Base-by-base conservation (phyloP, 2,113 vertebrate genomes). In the Takifugu flavidus region DNA sequence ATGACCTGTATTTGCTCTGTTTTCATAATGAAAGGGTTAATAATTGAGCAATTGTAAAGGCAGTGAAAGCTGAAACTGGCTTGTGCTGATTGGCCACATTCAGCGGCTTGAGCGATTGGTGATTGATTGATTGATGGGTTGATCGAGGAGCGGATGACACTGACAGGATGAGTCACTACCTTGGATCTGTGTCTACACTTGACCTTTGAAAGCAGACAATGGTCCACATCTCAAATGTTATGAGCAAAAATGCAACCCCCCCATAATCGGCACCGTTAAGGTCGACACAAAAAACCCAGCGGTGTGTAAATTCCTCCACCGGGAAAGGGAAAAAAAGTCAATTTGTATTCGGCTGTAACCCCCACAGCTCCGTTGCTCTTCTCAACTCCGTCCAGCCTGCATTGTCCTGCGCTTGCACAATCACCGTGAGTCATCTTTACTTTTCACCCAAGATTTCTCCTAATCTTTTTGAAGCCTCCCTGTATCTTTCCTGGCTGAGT, bases 391-490 rank as follows among this genome's bases (percentile, higher is more conserved):
- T 79, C 83, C 85, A 78, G 80, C 77, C 72, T 65, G 52, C 76
- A 62, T 83, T 75, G 84, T 87, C 86, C 84, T 74, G 74, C 78
- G 71, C 79, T 85, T 72, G 80, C 82, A 85, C 80, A 82, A 84
- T 86, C 82, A 76, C 79, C 45, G 75, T 89, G 87, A 87, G 74
- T 88, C 88, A 89, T 89, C 85, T 85, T 84, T 77, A 86, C 82
- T 86, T 85, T 83, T 83, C 69, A 64, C 84, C 86, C 82, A 78
- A 87, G 79, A 87, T 90, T 85, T 71, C 63, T 83, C 80, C 79
- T 79, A 88, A 84, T 88, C 85, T 87, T 80, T 88, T 84, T 88
- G 87, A 88, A 88, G 87, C 80, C 77, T 72, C 79, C 77, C 75
- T 71, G 72, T 80, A 82, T 85, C 82, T 84, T 75, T 72, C 68